A percentile compares a stretch with the other conserved stretches of the same genome.
Conservation (phyloP, 2,113 vertebrate species). For the Toxotes chatareus region DNA sequence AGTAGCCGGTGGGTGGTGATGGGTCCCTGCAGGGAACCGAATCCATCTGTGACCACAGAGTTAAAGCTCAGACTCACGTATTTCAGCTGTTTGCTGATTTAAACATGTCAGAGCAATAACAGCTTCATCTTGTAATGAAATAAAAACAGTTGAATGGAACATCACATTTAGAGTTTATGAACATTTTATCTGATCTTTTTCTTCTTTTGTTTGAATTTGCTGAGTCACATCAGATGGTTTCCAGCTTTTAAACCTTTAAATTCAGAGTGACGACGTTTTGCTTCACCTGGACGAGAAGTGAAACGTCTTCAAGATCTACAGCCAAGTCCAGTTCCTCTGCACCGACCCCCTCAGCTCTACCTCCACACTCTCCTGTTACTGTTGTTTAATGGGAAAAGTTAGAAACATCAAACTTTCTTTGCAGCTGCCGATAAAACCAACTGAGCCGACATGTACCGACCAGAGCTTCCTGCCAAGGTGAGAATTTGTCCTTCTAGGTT, state of each 20-base stretch:
- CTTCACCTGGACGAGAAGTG: no score
- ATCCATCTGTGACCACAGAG: conserved; percentile 29
- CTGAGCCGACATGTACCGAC: no score
- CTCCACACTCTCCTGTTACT: not conserved
- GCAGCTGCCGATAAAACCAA: no score
- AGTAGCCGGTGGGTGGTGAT: not conserved
- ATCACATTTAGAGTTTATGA: not conserved
- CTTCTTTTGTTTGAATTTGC: not conserved
- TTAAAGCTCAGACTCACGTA: not conserved
- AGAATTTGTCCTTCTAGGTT: no score
- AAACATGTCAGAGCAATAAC: not conserved
- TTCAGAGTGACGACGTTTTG: no score
- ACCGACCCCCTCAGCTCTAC: not conserved
- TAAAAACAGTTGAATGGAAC: not conserved
- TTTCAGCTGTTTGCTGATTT: not conserved
- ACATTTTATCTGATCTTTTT: not conserved
- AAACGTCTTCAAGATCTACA: no score
- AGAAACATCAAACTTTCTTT: not conserved
- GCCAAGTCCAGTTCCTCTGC: not conserved
- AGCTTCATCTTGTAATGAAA: not conserved
- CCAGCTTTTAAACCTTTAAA: not conserved
- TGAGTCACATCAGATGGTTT: not conserved
- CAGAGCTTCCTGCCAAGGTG: no score
- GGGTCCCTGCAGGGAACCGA: not conserved
- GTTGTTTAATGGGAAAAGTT: not conserved